Evolutionary conservation across 2,888 invertebrate genomes (phyloP).

Genomic region (Drosophila pseudotalamancana): DNA sequence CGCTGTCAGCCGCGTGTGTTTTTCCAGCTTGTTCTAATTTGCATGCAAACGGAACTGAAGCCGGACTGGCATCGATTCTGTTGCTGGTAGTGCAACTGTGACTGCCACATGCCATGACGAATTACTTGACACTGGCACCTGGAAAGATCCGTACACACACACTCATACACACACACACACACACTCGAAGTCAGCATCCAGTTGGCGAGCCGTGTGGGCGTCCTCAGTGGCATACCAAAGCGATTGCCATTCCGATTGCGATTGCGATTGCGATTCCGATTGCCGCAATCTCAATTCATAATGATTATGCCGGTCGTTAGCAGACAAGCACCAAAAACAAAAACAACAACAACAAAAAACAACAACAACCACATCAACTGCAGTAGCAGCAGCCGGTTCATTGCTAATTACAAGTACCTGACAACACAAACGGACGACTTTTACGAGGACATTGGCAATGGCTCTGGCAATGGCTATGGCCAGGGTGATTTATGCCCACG

Average conservation of each 20-base stretch:
- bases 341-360: conserved; percentile 7
- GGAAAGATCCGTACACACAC: conserved; percentile 2
- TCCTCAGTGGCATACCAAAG: conserved; percentile 22
- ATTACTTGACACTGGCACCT: conserved; percentile 53
- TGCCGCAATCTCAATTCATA: conserved; percentile 68
- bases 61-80: conserved; percentile 46
- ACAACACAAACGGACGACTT: conserved; percentile 29
- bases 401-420: conserved; percentile 62
- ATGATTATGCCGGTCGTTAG: conserved; percentile 62
- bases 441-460: conserved; percentile 50
- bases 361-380: neutral
- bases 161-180: neutral
- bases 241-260: conserved; percentile 19
- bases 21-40: conserved; percentile 71
- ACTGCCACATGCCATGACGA: conserved; percentile 67
- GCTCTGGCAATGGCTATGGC: conserved; percentile 2
- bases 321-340: conserved; percentile 23
- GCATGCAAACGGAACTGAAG: conserved; percentile 74
- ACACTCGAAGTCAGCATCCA: neutral
- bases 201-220: conserved; percentile 51
- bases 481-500: conserved; percentile 65
- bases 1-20: conserved; percentile 57
- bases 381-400: conserved; percentile 18
- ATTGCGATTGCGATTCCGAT: conserved; percentile 32
- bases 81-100: conserved; percentile 3